Evolutionary conservation across 2,797 vertebrate species (phyloP).

Genomic region (Balearica regulorum): DNA sequence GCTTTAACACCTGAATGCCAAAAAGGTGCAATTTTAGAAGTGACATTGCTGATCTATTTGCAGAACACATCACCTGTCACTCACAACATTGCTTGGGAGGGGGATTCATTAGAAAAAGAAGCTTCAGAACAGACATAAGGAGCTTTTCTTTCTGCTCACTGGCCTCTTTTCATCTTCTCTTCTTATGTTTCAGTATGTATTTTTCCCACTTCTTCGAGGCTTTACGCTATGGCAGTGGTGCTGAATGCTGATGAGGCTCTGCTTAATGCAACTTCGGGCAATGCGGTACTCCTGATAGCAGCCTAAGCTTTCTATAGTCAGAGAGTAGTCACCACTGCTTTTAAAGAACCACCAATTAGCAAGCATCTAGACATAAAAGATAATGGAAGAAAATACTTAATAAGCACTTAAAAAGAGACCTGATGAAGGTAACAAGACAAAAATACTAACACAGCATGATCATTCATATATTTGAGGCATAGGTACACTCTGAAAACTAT

Average conservation of each 20-base stretch:
- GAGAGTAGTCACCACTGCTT: neutral
- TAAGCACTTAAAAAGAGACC: neutral
- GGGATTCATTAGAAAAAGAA: constrained; percentile 44
- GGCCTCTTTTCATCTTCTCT: constrained; percentile 45
- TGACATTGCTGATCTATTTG: constrained; percentile 61
- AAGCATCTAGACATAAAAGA: neutral
- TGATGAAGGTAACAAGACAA: neutral
- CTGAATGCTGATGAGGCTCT: constrained; percentile 49
- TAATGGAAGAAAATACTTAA: neutral
- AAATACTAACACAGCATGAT: neutral
- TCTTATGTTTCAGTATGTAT: constrained; percentile 29
- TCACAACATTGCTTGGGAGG: neutral
- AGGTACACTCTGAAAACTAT: neutral
- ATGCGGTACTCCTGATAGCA: constrained; percentile 11
- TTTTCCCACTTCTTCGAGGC: neutral
- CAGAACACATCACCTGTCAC: constrained; percentile 42
- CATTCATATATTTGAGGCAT: neutral
- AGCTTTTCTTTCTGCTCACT: constrained; percentile 34
- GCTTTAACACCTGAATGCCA: constrained; percentile 31
- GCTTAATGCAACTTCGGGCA: constrained; percentile 18
- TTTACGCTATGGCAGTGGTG: neutral
- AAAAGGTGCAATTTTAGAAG: constrained; percentile 51
- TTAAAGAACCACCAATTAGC: neutral
- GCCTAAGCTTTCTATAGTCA: neutral
- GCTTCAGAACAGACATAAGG: constrained; percentile 6